Percentiles rank a stretch among this genome's conserved stretches.
These are phyloP conservation scores for Colistium nudipinnis DNA, from an alignment of 2,113 vertebrate genomes.

Conservation along the genomic window DNA sequence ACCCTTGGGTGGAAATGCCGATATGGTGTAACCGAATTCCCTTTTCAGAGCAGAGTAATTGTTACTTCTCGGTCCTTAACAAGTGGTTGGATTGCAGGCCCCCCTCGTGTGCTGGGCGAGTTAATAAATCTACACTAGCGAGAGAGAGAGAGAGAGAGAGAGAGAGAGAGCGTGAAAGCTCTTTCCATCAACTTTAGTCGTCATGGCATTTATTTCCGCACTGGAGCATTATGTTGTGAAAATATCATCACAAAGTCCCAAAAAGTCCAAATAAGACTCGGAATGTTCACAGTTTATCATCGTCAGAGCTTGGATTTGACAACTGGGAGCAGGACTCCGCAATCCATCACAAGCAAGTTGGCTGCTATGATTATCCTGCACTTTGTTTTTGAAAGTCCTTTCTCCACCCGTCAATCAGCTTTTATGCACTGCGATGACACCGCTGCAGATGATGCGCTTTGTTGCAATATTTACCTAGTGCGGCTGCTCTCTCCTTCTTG, in stretches of 20 bases:
- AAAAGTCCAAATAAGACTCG: slow-evolving; percentile 39
- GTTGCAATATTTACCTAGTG: slow-evolving; percentile 25
- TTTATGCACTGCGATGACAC: slow-evolving; percentile 6
- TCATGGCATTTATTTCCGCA: slow-evolving; percentile 63
- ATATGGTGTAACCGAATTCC: slow-evolving; percentile 31
- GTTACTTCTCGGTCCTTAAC: slow-evolving; percentile 51
- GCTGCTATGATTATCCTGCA: slow-evolving; percentile 32
- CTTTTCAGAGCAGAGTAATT: slow-evolving; percentile 46
- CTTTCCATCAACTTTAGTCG: slow-evolving; percentile 65
- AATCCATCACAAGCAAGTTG: slow-evolving; percentile 50
- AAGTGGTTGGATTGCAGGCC: slow-evolving; percentile 54
- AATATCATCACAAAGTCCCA: slow-evolving; percentile 51
- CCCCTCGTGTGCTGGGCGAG: slow-evolving; percentile 28
- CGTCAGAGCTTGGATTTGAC: slow-evolving; percentile 55
- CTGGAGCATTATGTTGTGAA: slow-evolving; percentile 57
- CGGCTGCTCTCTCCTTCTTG: slow-evolving; percentile 26
- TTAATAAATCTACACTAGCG: slow-evolving; percentile 55
- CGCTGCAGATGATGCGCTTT: slow-evolving; percentile 23
- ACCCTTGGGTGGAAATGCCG: slow-evolving; percentile 32
- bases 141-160: not conserved
- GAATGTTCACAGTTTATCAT: slow-evolving; percentile 61
- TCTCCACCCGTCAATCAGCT: slow-evolving; percentile 36
- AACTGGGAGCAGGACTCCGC: slow-evolving; percentile 34
- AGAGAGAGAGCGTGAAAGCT: slow-evolving; percentile 16
- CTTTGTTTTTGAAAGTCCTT: slow-evolving; percentile 29